Base-by-base conservation (phyloP, 2,797 vertebrate genomes). In the Trachurus trachurus region DNA sequence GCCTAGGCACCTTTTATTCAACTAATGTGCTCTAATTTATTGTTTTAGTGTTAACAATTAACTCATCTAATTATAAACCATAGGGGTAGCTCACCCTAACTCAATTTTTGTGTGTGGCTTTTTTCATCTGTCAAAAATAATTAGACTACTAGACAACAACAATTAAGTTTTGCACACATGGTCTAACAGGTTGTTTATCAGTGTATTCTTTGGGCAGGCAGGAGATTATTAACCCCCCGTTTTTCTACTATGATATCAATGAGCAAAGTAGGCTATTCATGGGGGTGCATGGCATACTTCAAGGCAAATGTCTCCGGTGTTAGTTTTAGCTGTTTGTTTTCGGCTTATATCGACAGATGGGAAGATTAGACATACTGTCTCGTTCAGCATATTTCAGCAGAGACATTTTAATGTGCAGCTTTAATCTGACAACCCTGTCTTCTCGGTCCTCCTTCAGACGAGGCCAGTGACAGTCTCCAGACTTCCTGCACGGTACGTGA, bases 241-340 rank as follows among this genome's bases (percentile, higher is more conserved):
- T 70, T 67, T 44, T 54, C 45, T 22, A 39, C 53, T 13, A 63
- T 49, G 0, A 65, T 54, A 6, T 50, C 37, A 71, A 77, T 16
- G 9, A 77, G 56, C 54, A 57, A 17, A 52, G 12, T 21, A 26
- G 26, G 26, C 26, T 26, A 57, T 61, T 76, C 13, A 44, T 19
- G 22, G 5, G 45, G 63, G 49, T 47, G 31, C 45, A 53, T 5
- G 61, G 29, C 5, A 6, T 39, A 53, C 64, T 77, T 17, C 74
- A 44, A 67, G 61, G 39, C 45, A 56, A 39, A 74, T 61, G 42
- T 70, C 79, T 60, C 57, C n/a, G n/a, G n/a, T n/a, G n/a, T 15
- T 47, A 90, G 70, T 85, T 89, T 90, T 90, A 90, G 87, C 80
- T 16, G 74, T 22, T 56, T 56, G 71, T 83, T 84, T 83, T 86